A percentile compares a stretch with the other conserved stretches of the same genome.
Conservation (phyloP, 2,113 vertebrate genomes). For the Collichthys lucidus region DNA sequence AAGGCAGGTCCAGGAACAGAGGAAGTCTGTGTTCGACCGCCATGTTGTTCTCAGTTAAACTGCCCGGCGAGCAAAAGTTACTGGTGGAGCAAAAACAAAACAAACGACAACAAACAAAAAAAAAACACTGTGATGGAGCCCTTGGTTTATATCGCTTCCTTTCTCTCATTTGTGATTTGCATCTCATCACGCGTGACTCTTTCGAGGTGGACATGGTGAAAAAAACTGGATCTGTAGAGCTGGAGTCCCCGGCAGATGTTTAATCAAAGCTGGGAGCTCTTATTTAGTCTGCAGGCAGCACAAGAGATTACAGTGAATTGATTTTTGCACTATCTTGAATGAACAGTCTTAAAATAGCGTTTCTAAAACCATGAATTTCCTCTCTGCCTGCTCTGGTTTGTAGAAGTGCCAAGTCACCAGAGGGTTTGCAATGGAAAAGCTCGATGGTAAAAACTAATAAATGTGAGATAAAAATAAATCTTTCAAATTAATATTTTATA, state of each 20-base stretch:
- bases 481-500: conserved; percentile 21
- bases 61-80: conserved; percentile 11
- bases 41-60: conserved; percentile 97
- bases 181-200: conserved; percentile 30
- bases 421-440: conserved; percentile 17
- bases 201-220: conserved; percentile 33
- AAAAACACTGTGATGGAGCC: conserved; percentile 69
- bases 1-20: conserved; percentile 97
- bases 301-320: conserved; percentile 41
- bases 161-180: conserved; percentile 60
- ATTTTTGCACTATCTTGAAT: conserved; percentile 57
- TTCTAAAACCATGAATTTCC: conserved; percentile 36
- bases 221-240: conserved; percentile 21
- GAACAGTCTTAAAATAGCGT: conserved; percentile 9
- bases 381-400: conserved; percentile 29
- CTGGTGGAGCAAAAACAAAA: conserved; percentile 32
- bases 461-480: conserved; percentile 22
- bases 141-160: conserved; percentile 35
- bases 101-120: conserved; percentile 1
- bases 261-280: conserved; percentile 26
- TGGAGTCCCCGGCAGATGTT: conserved; percentile 31
- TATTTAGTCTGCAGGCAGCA: conserved; percentile 49
- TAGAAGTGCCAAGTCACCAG: conserved; percentile 39
- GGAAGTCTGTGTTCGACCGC: conserved; percentile 97
- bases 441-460: conserved; percentile 10